Conservation (phyloP, 2,113 vertebrate genomes). For the Anser cygnoides region DNA sequence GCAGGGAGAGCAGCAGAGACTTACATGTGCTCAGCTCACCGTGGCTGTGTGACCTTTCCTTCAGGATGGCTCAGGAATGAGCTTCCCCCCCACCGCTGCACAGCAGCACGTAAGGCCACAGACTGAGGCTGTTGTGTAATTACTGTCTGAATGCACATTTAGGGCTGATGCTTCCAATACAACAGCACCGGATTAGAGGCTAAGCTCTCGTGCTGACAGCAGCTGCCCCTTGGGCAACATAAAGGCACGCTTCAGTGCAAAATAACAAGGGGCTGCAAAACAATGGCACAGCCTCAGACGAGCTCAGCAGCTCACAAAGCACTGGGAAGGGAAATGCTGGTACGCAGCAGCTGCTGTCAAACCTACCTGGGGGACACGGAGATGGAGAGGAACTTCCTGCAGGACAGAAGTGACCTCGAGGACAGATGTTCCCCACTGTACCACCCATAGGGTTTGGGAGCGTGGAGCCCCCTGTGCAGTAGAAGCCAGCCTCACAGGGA, state of each 20-base stretch:
- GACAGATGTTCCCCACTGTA: conserved; percentile 83
- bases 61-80: background rate
- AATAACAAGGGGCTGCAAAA: background rate
- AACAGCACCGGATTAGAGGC: background rate
- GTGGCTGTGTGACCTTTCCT: background rate
- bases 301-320: background rate
- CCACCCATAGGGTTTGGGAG: conserved; percentile 79
- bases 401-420: conserved; percentile 84
- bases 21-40: background rate
- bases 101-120: background rate
- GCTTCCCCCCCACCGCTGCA: background rate
- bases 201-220: background rate
- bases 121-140: background rate
- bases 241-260: background rate
- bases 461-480: conserved; percentile 78
- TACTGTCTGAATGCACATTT: background rate
- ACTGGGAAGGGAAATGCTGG: background rate
- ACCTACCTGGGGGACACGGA: conserved; percentile 66
- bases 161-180: background rate
- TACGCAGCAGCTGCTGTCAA: background rate
- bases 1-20: background rate
- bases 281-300: background rate
- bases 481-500: conserved; percentile 83
- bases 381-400: conserved; percentile 66
- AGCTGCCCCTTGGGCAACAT: background rate